phyloP scores from a whole-genome alignment of 2,888 invertebrate species.

The Apodemia zela region DNA sequence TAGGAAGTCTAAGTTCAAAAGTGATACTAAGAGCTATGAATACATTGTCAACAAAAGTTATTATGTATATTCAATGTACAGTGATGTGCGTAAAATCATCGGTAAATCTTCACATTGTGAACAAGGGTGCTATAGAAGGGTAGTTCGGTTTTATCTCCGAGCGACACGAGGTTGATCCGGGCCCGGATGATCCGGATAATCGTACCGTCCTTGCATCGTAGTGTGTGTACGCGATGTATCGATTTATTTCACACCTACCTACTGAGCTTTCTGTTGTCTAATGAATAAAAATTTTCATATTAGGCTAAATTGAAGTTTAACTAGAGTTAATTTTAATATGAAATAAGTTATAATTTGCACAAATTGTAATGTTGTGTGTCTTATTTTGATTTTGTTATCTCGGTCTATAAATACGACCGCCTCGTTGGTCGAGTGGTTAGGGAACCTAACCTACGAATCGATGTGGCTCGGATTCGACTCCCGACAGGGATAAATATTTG shows the following conservation, averaged over 20 bases:
- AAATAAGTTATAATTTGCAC: no score
- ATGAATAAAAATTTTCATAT: slow-evolving; percentile 15
- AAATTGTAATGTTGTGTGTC: no score
- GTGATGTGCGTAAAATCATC: slow-evolving; percentile 5
- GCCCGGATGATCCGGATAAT: slow-evolving; percentile 72
- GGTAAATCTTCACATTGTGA: slow-evolving; percentile 17
- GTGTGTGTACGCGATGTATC: slow-evolving; percentile 45
- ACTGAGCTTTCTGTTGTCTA: background rate
- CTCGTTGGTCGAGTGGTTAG: no score
- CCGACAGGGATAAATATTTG: no score
- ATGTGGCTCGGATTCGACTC: no score
- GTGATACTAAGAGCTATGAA: no score
- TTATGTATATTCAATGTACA: background rate
- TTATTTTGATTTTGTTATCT: no score
- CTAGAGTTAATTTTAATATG: no score
- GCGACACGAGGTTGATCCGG: slow-evolving; percentile 73
- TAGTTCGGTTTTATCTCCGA: slow-evolving; percentile 67
- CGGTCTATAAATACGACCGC: no score
- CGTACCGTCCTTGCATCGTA: slow-evolving; percentile 47
- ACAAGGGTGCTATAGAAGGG: slow-evolving; percentile 32
- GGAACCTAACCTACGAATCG: no score
- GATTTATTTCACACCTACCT: slow-evolving; percentile 41
- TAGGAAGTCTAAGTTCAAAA: no score
- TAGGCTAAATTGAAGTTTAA: background rate
- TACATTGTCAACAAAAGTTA: no score